Evolutionary conservation across 2,888 invertebrate genomes (phyloP).

Genomic region (Oasisia sp.): DNA sequence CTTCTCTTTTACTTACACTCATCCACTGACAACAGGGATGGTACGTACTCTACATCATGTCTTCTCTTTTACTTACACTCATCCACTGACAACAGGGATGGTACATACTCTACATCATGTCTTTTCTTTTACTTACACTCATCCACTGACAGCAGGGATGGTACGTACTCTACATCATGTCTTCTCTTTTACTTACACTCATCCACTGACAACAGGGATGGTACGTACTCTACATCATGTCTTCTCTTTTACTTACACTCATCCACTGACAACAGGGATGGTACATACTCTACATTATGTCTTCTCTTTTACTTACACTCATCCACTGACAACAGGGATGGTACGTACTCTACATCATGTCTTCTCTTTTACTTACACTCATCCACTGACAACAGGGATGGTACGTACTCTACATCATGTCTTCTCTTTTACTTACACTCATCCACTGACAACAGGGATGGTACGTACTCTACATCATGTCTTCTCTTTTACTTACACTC

Average conservation of each 20-base stretch:
- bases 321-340: conserved; percentile 88
- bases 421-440: too few species aligned
- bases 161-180: conserved; percentile 59
- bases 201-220: conserved; percentile 88
- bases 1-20: too few species aligned
- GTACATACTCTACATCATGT: conserved; percentile 59
- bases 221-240: conserved; percentile 59
- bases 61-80: too few species aligned
- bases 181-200: too few species aligned
- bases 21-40: conserved; percentile 88
- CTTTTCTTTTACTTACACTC: too few species aligned
- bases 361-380: too few species aligned
- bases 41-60: conserved; percentile 59
- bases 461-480: conserved; percentile 59
- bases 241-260: too few species aligned
- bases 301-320: too few species aligned
- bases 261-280: conserved; percentile 88
- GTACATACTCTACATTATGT: conserved; percentile 59
- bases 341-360: conserved; percentile 59
- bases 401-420: conserved; percentile 59
- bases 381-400: conserved; percentile 88
- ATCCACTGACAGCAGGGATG: conserved; percentile 88
- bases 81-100: conserved; percentile 88
- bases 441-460: conserved; percentile 88
- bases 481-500: too few species aligned